Conservation (phyloP, 2,113 vertebrate genomes). For the Neomonachus schauinslandi region DNA sequence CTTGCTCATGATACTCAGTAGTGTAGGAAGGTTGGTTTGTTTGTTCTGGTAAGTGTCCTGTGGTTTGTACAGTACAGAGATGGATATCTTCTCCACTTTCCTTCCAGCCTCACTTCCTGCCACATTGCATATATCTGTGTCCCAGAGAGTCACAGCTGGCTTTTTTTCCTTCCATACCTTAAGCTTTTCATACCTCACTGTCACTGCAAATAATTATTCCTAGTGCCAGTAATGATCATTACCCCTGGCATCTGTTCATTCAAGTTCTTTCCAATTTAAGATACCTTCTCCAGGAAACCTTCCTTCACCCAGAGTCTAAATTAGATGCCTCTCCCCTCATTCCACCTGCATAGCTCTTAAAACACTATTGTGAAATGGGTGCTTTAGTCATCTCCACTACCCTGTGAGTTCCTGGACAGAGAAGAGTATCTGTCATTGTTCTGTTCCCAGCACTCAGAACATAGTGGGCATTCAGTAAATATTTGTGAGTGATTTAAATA, state of each 20-base stretch:
- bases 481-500: constrained; percentile 27
- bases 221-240: not conserved
- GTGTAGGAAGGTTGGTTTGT: not conserved
- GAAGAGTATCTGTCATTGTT: not conserved
- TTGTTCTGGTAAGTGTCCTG: not conserved
- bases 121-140: not conserved
- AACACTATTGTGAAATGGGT: not conserved
- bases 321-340: not conserved
- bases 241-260: not conserved
- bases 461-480: not conserved
- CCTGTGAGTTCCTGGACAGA: not conserved
- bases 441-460: not conserved
- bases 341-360: not conserved
- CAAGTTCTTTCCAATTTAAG: not conserved
- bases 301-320: not conserved
- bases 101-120: not conserved
- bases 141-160: not conserved
- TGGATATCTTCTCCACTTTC: not conserved
- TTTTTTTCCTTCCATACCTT: not conserved
- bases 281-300: not conserved
- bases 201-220: not conserved
- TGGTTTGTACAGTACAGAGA: not conserved
- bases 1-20: not conserved
- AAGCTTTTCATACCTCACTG: not conserved
- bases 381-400: not conserved